Base-by-base conservation (phyloP, 2,113 vertebrate species). In the Callocephalon fimbriatum region DNA sequence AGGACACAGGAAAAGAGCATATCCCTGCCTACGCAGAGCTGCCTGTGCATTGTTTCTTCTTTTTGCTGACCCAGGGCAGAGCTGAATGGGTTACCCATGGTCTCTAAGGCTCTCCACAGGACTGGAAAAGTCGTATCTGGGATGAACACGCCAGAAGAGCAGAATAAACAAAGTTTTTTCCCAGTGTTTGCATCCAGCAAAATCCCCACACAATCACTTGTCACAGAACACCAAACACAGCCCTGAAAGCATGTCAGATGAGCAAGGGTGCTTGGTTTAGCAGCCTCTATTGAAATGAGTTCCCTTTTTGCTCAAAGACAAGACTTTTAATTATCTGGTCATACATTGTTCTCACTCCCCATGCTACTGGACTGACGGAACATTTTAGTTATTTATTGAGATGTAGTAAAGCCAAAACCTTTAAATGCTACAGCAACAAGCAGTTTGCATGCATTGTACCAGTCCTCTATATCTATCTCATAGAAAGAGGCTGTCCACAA, bases 301-400 rank as follows among this genome's bases (percentile, higher is more conserved):
- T 67, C 53, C 37, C 25, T 65, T 82, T 20, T 80, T 15, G 9
- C 51, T 90, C 62, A 65, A 88, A 97, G 83, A 45, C 45, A 53
- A 82, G 82, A 93, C 76, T 65, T 95, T 90, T 75, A 93, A 76
- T 96, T 66, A 70, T 92, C 63, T 77, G 67, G 26, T 70, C 3
- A 18, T 75, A 79, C 78, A 78, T 74, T 88, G 79, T 97, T 94
- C 78, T 76, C 56, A 68, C 78, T 90, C 95, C 72, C 89, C 76
- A 86, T 63, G 48, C 80, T 88, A 26, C 75, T 67, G 88, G 66
- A 67, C 27, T 51, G 71, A 87, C 18, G 32, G n/a, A 48, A 62
- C 16, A 63, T 70, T 97, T 77, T 32, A 56, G 67, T 48, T 84
- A 82, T 90, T 96, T 88, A 71, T 16, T 77, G 51, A 40, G 68